phyloP scores from a whole-genome alignment of 2,888 invertebrate species.

The Drosophila barbarae region DNA sequence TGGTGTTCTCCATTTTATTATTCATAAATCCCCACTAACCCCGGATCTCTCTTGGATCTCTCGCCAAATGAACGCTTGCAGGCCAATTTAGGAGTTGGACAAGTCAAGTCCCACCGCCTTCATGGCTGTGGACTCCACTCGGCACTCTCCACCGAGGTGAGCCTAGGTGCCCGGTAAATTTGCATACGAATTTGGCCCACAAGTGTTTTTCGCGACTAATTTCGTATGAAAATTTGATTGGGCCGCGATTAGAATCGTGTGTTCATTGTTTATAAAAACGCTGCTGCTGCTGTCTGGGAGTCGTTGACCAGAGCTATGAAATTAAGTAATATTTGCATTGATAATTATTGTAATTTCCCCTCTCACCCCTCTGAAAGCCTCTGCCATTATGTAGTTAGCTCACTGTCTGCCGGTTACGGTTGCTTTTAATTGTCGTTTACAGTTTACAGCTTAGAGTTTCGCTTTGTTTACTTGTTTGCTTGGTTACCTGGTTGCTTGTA shows the following conservation, averaged over 20 bases:
- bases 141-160: not conserved
- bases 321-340: conserved; percentile 45
- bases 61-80: conserved; percentile 58
- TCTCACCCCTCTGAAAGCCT: not conserved
- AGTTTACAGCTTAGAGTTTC: conserved; percentile 7
- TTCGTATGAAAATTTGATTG: conserved; percentile 74
- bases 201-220: conserved; percentile 69
- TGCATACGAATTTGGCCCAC: conserved; percentile 71
- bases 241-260: conserved; percentile 67
- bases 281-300: conserved; percentile 8
- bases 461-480: conserved; percentile 19
- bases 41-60: conserved; percentile 27
- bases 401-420: conserved; percentile 26
- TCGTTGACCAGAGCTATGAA: conserved; percentile 33
- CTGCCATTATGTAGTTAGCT: conserved; percentile 23
- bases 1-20: conserved; percentile 22
- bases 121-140: not conserved
- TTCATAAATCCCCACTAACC: conserved; percentile 11
- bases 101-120: conserved; percentile 33
- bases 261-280: conserved; percentile 62
- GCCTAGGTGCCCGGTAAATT: conserved; percentile 35
- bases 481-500: not conserved
- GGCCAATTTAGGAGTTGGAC: conserved; percentile 61
- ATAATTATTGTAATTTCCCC: conserved; percentile 29
- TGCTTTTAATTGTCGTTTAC: conserved; percentile 39